Percentiles rank a stretch among this genome's conserved stretches.
phyloP scores from a whole-genome alignment of 2,888 invertebrate species.

The Leuctra nigra region DNA sequence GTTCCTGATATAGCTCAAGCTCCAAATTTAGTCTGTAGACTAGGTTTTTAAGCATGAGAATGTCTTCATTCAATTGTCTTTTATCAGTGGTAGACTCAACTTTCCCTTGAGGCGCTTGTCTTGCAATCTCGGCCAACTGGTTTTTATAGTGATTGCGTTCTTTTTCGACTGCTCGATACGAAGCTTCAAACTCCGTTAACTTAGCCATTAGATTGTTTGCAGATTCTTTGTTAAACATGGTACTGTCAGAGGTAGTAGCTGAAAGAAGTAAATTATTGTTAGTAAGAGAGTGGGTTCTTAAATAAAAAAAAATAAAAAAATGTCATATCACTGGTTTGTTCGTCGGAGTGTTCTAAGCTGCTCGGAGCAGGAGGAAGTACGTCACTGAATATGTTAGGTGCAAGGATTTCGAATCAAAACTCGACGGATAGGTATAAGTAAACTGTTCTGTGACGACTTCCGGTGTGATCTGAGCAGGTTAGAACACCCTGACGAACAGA shows the following conservation, averaged over 20 bases:
- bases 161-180: neutral
- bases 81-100: too few species aligned
- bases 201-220: neutral
- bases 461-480: neutral
- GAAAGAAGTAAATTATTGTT: conserved; percentile 15
- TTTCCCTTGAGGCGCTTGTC: conserved; percentile 47
- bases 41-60: conserved; percentile 67
- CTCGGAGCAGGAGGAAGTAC: too few species aligned
- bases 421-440: too few species aligned
- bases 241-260: neutral
- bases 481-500: neutral
- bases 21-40: conserved; percentile 72
- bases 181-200: conserved; percentile 4
- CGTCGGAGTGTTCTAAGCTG: too few species aligned
- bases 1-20: conserved; percentile 69
- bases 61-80: conserved; percentile 58
- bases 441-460: too few species aligned
- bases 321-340: too few species aligned
- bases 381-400: too few species aligned
- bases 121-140: conserved; percentile 51
- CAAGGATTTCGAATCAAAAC: too few species aligned
- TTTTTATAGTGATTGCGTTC: conserved; percentile 31
- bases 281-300: neutral
- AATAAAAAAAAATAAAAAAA: neutral
- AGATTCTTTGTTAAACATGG: neutral